Percentiles rank a stretch among this genome's conserved stretches.
These are phyloP conservation scores for Otolemur garnettii DNA, from an alignment of 2,113 vertebrate genomes.

Conservation along the genomic window DNA sequence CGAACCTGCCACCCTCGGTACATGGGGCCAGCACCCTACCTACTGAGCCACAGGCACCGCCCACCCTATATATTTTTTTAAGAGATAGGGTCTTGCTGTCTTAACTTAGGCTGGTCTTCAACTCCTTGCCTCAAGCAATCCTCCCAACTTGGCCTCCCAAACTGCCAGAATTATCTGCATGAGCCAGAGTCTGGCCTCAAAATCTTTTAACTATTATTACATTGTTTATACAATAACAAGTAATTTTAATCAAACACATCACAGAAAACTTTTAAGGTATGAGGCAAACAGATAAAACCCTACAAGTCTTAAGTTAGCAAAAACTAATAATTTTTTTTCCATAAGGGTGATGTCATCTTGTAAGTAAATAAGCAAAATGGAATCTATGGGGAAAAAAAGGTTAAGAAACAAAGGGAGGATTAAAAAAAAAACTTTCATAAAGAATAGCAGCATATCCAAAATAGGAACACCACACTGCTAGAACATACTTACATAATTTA, in stretches of 20 bases:
- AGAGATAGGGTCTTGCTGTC: not conserved
- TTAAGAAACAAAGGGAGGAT: not conserved
- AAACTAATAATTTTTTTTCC: not conserved
- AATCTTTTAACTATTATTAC: not conserved
- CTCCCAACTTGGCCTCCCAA: not conserved
- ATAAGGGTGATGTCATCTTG: not conserved
- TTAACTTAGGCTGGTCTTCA: not conserved
- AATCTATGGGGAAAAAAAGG: not conserved
- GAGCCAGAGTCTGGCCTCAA: not conserved
- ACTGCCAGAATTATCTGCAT: no score
- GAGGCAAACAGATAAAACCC: conserved; percentile 10
- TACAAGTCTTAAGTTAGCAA: not conserved
- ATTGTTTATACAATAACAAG: not conserved
- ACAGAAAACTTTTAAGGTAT: conserved; percentile 21
- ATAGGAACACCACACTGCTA: not conserved
- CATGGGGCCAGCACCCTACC: no score
- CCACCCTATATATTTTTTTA: not conserved
- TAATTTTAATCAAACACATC: not conserved
- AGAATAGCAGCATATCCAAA: conserved; percentile 12
- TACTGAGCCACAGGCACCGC: no score
- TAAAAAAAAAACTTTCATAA: conserved; percentile 33
- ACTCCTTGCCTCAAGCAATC: not conserved
- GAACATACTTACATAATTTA: conserved; percentile 38
- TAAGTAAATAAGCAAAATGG: conserved; percentile 23
- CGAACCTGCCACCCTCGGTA: no score